These are phyloP conservation scores for Monoplex corrugatus DNA, from an alignment of 2,888 invertebrate genomes.

Conservation along the genomic window DNA sequence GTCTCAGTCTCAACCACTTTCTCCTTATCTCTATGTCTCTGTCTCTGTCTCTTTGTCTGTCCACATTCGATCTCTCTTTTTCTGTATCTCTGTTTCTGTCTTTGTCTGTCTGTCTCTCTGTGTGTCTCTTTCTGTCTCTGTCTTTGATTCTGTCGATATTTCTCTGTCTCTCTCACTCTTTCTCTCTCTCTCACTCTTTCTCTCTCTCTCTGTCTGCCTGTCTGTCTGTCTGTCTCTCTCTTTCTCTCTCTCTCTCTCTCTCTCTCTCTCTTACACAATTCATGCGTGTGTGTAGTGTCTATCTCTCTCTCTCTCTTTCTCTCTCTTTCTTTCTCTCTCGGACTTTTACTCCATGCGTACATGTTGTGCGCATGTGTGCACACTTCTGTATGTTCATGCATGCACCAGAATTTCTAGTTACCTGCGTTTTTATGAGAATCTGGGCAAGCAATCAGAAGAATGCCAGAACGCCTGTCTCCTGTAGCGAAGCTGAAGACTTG, in stretches of 20 bases:
- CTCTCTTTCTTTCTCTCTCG: background rate
- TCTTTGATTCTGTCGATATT: background rate
- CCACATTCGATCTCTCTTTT: background rate
- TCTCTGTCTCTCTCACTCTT: background rate
- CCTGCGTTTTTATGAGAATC: no score
- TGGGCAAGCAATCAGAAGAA: no score
- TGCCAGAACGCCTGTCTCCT: no score
- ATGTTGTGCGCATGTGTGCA: no score
- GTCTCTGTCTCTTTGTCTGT: background rate
- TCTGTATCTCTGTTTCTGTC: background rate
- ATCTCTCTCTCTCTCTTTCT: background rate
- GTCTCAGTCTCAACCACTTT: no score
- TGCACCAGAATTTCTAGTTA: no score
- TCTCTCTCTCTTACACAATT: slow-evolving; percentile 22
- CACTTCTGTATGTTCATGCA: no score
- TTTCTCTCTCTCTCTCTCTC: background rate
- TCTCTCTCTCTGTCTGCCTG: background rate
- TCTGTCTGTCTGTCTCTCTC: background rate
- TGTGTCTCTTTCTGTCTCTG: background rate
- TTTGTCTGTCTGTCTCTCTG: background rate
- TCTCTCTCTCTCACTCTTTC: background rate
- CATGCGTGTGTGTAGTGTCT: no score
- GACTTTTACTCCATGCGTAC: no score
- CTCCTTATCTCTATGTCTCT: background rate
- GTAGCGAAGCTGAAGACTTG: no score